Evolutionary conservation across 2,797 vertebrate species (phyloP), one percentile per base, ranked within the genome.

Genomic region (Xerus rutilus): DNA sequence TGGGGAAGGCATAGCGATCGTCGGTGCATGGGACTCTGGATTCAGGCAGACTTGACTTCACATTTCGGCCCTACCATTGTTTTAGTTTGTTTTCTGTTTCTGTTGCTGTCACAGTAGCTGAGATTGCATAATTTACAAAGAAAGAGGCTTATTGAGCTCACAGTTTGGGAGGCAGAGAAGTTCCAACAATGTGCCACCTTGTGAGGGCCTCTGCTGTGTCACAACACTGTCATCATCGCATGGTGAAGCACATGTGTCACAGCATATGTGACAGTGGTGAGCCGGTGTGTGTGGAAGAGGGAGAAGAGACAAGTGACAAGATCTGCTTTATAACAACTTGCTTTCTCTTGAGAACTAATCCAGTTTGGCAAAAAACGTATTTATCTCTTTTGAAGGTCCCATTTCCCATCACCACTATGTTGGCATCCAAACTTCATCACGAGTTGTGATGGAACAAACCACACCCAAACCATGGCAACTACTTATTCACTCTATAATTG

Each of bases 181-280:
- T 30, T 72, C 43, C 2, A 25, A 62, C 23, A 10, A 62, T 23
- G 59, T 10, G 21, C 21, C 59, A 30, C 30, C 28, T 69, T 28
- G 35, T 4, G 28, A n/a, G 28, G 49, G 20, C 49, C 77, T 81
- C 3, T 45, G 3, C 54, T 47, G 28, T 72, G 13, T 67, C 30
- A 23, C 3, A 32, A 9, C 64, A 45, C 30, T 13, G 59, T 8
- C 12, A 47, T 21, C 6, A 43, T 70, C n/a, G 25, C 35, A n/a
- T 7, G 15, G 35, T 45, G 1, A 6, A 52, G 59, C 15, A 7
- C 43, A 12, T 1, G 2, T n/a, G 45, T 45, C 1, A 6, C 21
- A 65, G 59, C 15, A 7, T 30, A 12, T 1, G 2, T n/a, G 45
- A 77, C 18, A 17, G 12, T 17, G 65, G 35, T 57, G 76, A 32